phyloP scores from a whole-genome alignment of 2,113 vertebrate genomes.

The Amazona guildingii region DNA sequence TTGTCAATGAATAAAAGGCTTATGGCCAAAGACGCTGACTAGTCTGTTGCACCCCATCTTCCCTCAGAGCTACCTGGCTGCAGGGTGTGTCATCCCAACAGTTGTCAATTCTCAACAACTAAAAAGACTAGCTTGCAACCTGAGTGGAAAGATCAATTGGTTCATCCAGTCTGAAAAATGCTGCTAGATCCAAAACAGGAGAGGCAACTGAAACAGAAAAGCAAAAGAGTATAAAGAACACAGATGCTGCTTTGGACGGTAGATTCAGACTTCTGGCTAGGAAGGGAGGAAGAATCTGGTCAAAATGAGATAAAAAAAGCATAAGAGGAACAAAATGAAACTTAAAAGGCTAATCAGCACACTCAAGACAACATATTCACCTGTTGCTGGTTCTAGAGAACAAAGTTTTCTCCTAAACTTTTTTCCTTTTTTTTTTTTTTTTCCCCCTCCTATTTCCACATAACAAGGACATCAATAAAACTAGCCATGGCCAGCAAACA shows the following conservation, averaged over 20 bases:
- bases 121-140: not conserved
- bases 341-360: not conserved
- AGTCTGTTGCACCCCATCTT: not conserved
- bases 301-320: not conserved
- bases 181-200: not conserved
- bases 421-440: not conserved
- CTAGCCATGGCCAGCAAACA: not conserved
- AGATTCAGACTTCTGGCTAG: not conserved
- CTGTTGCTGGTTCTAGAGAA: not conserved
- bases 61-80: not conserved
- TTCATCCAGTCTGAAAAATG: not conserved
- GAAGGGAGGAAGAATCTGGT: not conserved
- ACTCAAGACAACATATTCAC: not conserved
- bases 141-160: not conserved
- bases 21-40: not conserved
- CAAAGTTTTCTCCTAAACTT: not conserved
- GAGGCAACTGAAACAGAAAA: not conserved
- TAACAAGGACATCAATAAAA: not conserved
- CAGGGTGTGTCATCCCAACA: not conserved
- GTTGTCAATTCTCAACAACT: not conserved
- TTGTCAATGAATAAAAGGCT: not conserved
- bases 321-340: not conserved
- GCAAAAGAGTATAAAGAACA: not conserved
- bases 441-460: not conserved
- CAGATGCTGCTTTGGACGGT: not conserved